Evolutionary conservation across 2,797 vertebrate genomes (phyloP), one percentile per base, ranked within the genome.

Genomic region (Xenopus petersii): DNA sequence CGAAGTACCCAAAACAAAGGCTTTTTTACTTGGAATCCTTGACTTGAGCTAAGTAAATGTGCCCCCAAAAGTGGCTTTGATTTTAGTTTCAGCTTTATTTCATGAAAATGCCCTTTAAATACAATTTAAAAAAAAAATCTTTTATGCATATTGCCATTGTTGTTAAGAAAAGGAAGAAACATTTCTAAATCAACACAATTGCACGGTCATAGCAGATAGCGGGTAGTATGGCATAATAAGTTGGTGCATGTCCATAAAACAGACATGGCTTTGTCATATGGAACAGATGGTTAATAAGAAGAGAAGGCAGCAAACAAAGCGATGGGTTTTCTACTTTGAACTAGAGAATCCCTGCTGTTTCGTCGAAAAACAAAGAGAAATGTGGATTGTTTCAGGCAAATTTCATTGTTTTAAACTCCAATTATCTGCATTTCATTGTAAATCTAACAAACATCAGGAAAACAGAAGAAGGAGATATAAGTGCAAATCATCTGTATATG

Each of bases 241-340:
- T 84, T 84, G 83, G 58, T 82, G 86, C 84, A 84, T 88, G 88
- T 88, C 83, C 82, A 88, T 88, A 86, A 89, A 89, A 85, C 11
- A 86, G 82, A 86, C 72, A 74, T 71, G 81, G 68, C 5, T 85
- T 73, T 84, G 81, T 84, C 86, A 85, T 88, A 87, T 81, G 80
- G 81, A 90, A 84, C 88, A 89, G 86, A 89, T 89, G 86, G 86
- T 83, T 87, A 88, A 88, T 84, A 84, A 85, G 81, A 87, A 87
- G 84, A 82, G 84, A 85, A 87, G 82, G 81, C 80, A 84, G 84
- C 76, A 33, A 42, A 73, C 80, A 0, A 8, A 64, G 81, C 80
- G 86, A 82, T 0, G 2, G 71, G 81, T 81, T 82, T 78, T 80
- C 61, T 70, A 77, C 81, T 85, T 74, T 51, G 72, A 88, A 82